Evolutionary conservation across 2,113 vertebrate genomes (phyloP), one percentile per base, ranked within the genome.

Genomic region (Nipponia nippon): DNA sequence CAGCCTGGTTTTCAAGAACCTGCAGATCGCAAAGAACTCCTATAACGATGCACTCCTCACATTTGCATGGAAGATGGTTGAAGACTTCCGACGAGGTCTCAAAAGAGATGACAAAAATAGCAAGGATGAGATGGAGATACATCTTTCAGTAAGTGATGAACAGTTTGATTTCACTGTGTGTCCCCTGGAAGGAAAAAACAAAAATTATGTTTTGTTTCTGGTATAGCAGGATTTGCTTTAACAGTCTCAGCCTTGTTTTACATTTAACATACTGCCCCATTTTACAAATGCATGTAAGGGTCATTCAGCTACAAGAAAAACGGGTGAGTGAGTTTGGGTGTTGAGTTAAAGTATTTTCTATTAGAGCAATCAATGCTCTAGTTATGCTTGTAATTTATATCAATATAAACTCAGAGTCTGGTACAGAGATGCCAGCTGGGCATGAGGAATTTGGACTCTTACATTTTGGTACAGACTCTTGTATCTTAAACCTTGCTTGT

Each of bases 1-100:
- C 97, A 99, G 98, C 75, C 97, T 99, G 21, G 99, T 99, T 52
- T 98, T 99, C 59, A 98, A 97, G 83, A 98, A 98, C 72, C 96
- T 98, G 90, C 98, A 98, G 96, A 98, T 98, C 0, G 98, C 98
- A 44, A 98, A 98, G 96, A 98, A 98, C 49, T 98, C 98, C 63
- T 98, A 98, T 65, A 98, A 98, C 0, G 98, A 98, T 0, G 92
- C 98, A 2, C 98, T 98, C 7, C 98, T 98, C 79, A 98, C 98
- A 0, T 98, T 98, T 1, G 97, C 98, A 36, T 98, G 98, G 98
- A 98, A 98, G 72, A 98, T 98, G 97, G 98, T 98, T 32, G 98
- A 98, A 32, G 98, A 97, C 86, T 98, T 98, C 95, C 97, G 98
- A 25, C 98, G 97, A 77, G 97, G 97, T 26, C 87, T 92, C 52